phyloP scores from a whole-genome alignment of 2,113 vertebrate species.

The Rhodinocichla rosea region DNA sequence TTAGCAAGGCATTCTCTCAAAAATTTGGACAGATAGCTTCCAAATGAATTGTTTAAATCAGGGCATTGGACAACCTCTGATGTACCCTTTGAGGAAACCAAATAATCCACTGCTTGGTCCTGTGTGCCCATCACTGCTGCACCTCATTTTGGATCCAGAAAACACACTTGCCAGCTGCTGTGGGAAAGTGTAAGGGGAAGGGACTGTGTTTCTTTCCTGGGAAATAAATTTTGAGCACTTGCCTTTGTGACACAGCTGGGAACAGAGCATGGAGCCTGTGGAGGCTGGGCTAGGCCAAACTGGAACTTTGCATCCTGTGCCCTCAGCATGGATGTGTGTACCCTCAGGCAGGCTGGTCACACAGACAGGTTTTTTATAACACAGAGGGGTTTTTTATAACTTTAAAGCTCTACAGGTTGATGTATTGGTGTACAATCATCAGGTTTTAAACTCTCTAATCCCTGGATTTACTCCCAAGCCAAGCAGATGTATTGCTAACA shows the following conservation, averaged over 20 bases:
- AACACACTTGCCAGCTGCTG: neutral
- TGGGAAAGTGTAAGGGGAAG: neutral
- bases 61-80: neutral
- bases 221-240: neutral
- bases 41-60: neutral
- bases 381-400: neutral
- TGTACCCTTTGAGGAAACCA: neutral
- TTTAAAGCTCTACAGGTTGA: neutral
- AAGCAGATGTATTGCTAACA: neutral
- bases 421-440: neutral
- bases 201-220: neutral
- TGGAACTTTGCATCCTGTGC: neutral
- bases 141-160: neutral
- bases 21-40: neutral
- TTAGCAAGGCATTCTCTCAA: neutral
- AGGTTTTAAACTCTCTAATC: neutral
- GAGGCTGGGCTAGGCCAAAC: neutral
- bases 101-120: neutral
- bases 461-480: neutral
- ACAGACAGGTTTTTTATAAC: neutral
- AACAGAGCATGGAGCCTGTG: neutral
- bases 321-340: accelerated
- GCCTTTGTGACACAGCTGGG: neutral
- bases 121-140: accelerated
- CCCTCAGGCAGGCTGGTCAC: neutral